Base-by-base conservation (phyloP, 2,797 vertebrate species). In the Takifugu rubripes region DNA sequence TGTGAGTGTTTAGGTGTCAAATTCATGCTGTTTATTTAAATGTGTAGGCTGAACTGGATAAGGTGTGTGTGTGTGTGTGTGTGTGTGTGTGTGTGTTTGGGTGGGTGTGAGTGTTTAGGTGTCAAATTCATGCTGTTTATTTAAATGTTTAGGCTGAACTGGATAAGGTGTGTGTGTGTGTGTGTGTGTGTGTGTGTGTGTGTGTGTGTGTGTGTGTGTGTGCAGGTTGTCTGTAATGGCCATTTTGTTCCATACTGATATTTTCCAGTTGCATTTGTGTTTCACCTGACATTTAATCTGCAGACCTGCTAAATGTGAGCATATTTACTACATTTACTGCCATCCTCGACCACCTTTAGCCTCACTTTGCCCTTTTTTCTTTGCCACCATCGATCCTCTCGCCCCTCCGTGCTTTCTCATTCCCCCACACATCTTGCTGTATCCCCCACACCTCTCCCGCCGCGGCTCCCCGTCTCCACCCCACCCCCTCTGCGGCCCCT, bases 211-310 rank as follows among this genome's bases (percentile, higher is more conserved):
- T 42, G 24, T 15, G 15, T n/a, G 33, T 55, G 31, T 62, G 64
- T 68, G 26, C 14, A 43, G 44, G 27, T 62, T 68, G 84, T 68
- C 40, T 68, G 29, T 59, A 52, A 48, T 31, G 11, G 54, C 74
- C 46, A 40, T 49, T 49, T 60, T 68, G 46, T 59, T 62, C 57
- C 49, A 74, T 61, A 45, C 27, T 66, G 25, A 5, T 70, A 16
- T 57, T 26, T 45, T 64, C 54, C 47, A 52, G 46, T 56, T 24
- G 36, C 31, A 24, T 68, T 64, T 71, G 55, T 70, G 26, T 76
- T 55, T n/a, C 64, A 65, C 21, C 61, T 47, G 67, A 46, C 44
- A 46, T 46, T 3, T 2, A 47, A 12, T 50, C 49, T 74, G 36
- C 36, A 64, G n/a, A 52, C 25, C 45, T 59, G 46, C 1, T 25